Percentiles rank a stretch among this genome's conserved stretches.
Evolutionary conservation across 2,113 vertebrate species (phyloP).

Genomic region (Limanda limanda): DNA sequence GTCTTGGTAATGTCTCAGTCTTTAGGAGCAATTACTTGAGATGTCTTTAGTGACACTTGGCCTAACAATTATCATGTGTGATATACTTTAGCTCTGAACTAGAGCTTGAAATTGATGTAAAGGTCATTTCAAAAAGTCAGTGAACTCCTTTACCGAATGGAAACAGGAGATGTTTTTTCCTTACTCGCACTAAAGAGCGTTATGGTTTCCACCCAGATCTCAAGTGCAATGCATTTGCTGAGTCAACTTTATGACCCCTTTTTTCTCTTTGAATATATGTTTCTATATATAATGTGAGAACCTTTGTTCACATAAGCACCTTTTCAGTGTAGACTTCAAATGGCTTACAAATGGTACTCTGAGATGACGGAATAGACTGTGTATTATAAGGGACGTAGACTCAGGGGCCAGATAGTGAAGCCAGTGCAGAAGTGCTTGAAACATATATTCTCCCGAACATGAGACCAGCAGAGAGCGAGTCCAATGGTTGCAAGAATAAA

Average conservation of each 20-base stretch:
- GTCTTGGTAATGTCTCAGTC: slow-evolving; percentile 31
- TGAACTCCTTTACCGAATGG: slow-evolving; percentile 50
- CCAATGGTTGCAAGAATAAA: too few relatives aligned
- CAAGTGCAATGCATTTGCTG: not conserved
- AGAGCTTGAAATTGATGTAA: slow-evolving; percentile 75
- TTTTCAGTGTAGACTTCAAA: slow-evolving; percentile 31
- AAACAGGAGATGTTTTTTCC: slow-evolving; percentile 38
- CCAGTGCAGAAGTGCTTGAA: too few relatives aligned
- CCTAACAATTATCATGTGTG: slow-evolving; percentile 73
- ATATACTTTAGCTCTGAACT: slow-evolving; percentile 61
- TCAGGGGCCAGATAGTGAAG: too few relatives aligned
- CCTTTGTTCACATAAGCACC: slow-evolving; percentile 3
- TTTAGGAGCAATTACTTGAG: slow-evolving; percentile 64
- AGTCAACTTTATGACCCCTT: not conserved
- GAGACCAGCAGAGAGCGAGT: too few relatives aligned
- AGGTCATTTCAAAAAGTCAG: slow-evolving; percentile 67
- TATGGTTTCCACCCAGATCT: slow-evolving; percentile 6
- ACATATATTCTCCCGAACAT: too few relatives aligned
- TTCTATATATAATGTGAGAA: slow-evolving; percentile 17
- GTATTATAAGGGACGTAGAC: too few relatives aligned
- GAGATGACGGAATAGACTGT: slow-evolving; percentile 16
- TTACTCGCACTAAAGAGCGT: slow-evolving; percentile 3
- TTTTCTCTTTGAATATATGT: slow-evolving; percentile 27
- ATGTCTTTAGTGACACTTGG: slow-evolving; percentile 71
- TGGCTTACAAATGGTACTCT: slow-evolving; percentile 24